Evolutionary conservation across 1,140 invertebrate genomes (phyloP).

Genomic region (Polypedilum vanderplanki): DNA sequence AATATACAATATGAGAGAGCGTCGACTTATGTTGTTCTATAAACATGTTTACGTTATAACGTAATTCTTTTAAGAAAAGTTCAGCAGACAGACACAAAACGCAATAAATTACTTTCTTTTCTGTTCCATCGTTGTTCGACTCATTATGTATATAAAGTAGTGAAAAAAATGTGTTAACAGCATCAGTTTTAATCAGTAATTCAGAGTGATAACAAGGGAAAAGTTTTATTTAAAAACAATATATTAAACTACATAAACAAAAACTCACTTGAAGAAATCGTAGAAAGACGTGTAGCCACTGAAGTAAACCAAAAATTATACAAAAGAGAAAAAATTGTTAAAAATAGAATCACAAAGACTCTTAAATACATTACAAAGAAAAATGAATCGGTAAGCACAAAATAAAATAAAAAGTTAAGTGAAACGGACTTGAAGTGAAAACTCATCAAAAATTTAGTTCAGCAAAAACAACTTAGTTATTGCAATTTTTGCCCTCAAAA

Average conservation of each 20-base stretch:
- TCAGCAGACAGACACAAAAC: background rate
- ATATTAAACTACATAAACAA: too few relatives aligned
- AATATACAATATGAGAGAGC: too few relatives aligned
- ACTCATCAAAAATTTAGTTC: background rate
- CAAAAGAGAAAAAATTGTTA: too few relatives aligned
- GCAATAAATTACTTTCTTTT: background rate
- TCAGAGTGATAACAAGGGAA: background rate
- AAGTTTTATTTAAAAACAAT: too few relatives aligned
- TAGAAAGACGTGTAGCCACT: too few relatives aligned
- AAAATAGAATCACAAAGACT: too few relatives aligned
- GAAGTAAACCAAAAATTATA: too few relatives aligned
- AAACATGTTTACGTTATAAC: too few relatives aligned
- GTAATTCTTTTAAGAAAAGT: too few relatives aligned
- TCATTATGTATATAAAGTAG: background rate
- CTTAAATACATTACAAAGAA: background rate
- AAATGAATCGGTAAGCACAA: constrained; percentile 2
- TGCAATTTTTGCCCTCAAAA: background rate
- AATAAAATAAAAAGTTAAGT: background rate
- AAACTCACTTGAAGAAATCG: too few relatives aligned
- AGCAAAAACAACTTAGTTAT: background rate
- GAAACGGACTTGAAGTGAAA: background rate
- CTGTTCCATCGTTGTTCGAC: background rate
- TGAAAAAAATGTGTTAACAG: background rate
- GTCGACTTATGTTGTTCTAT: too few relatives aligned
- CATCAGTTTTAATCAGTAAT: background rate